These are phyloP conservation scores for Buphagus erythrorhynchus DNA, from an alignment of 2,797 vertebrate genomes.

Conservation along the genomic window DNA sequence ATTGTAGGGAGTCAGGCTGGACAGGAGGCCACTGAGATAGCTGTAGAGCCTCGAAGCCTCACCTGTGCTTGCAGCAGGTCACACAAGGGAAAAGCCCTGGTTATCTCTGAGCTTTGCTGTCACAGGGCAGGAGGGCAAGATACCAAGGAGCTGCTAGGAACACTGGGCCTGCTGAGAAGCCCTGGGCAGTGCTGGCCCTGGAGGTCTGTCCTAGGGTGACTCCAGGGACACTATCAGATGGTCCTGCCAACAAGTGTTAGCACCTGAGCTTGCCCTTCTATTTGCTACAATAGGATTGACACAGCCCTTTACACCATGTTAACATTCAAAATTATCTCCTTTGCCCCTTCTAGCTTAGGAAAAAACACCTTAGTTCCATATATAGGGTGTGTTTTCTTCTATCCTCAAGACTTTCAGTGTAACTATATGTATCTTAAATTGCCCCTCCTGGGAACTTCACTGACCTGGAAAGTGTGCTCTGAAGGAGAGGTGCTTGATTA, in stretches of 20 bases:
- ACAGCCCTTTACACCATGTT: neutral
- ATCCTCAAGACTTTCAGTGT: neutral
- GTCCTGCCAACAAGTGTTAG: neutral
- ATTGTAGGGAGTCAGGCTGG: neutral
- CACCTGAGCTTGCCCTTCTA: neutral
- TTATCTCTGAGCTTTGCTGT: neutral
- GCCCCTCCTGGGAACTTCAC: neutral
- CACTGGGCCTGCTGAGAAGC: neutral
- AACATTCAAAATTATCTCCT: neutral
- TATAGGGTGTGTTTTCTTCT: neutral
- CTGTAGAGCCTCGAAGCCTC: neutral
- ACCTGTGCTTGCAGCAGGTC: neutral
- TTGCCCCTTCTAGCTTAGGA: neutral
- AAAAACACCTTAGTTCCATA: rapidly evolving
- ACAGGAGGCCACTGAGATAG: neutral
- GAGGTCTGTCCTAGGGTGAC: neutral
- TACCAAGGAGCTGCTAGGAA: neutral
- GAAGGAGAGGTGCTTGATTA: neutral
- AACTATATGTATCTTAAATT: neutral
- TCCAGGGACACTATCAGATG: neutral
- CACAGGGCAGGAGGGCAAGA: neutral
- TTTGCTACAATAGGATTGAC: neutral
- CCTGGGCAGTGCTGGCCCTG: neutral
- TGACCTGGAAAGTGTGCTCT: neutral
- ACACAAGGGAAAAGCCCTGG: neutral